Base-by-base conservation (phyloP, 2,888 invertebrate species). In the Sthenelais limicola region DNA sequence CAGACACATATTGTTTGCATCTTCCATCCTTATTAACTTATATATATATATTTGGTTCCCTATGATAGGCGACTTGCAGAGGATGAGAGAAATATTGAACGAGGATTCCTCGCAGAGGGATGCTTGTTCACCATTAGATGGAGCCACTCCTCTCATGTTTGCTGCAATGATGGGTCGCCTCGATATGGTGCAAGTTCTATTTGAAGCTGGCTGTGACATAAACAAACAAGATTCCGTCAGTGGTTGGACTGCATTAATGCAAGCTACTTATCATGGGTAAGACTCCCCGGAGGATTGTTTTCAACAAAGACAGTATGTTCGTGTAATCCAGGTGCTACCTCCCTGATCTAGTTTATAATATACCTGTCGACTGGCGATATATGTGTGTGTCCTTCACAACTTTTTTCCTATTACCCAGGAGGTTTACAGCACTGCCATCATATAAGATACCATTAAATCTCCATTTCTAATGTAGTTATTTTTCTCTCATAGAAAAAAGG, bases 171-270 rank as follows among this genome's bases (percentile, higher is more conserved):
- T 85, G 1, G 88, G 88, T 3, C 82, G 85, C 15, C 72, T 85
- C 28, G 86, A 87, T 73, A 86, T 88, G 67, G 85, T 84, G 0
- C 82, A 86, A 79, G 68, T 87, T 68, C 79, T 88, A 72, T 83
- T 88, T 15, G 84, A 84, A 68, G 77, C 80, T 9, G 87, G 87
- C 24, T 87, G 88, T 79, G 85, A 87, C 75, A 81, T 88, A 62
- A 85, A 88, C 80, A 85, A 85, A 72, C 87, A 87, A 76, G 88
- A 88, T 76, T 78, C 79, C 1, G 83, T 84, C 74, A 87, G 86
- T 79, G 88, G 88, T 3, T 89, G 88, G 88, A 89, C 89, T 28
- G 86, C 89, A 3, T 83, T 89, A 24, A 88, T 89, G 88, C 88
- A 88, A 79, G 88, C 88, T 21, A 87, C 87, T 0, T 88, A 86